Evolutionary conservation across 2,888 invertebrate species (phyloP).

Genomic region (Prosapia bicincta): DNA sequence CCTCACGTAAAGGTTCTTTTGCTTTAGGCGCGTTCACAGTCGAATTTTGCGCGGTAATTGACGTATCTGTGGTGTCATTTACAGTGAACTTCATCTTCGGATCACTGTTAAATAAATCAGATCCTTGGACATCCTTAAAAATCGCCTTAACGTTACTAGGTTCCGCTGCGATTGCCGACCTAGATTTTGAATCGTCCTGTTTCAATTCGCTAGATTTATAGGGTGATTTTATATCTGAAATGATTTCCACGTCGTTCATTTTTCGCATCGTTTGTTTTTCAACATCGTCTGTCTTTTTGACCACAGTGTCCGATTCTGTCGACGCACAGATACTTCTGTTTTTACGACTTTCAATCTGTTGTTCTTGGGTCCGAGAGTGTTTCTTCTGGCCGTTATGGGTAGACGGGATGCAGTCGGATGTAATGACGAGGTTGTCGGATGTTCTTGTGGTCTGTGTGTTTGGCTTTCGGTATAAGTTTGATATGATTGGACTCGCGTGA

Average conservation of each 20-base stretch:
- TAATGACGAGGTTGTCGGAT: slow-evolving; percentile 22
- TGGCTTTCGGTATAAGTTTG: slow-evolving; percentile 26
- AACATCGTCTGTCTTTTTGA: not conserved
- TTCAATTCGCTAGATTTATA: not conserved
- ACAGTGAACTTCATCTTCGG: not conserved
- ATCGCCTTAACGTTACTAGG: not conserved
- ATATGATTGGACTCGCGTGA: slow-evolving; percentile 22
- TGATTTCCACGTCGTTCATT: not conserved
- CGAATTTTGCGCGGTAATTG: too few relatives aligned
- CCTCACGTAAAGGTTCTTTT: too few relatives aligned
- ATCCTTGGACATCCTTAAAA: not conserved
- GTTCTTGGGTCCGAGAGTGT: not conserved
- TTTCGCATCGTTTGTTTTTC: not conserved
- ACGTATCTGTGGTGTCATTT: too few relatives aligned
- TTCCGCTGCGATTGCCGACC: not conserved
- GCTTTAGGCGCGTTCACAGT: too few relatives aligned
- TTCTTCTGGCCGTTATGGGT: not conserved
- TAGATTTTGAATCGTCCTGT: not conserved
- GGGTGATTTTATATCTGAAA: not conserved
- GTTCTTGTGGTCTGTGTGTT: slow-evolving; percentile 18
- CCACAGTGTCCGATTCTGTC: not conserved
- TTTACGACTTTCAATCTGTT: not conserved
- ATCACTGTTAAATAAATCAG: not conserved
- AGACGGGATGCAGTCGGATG: slow-evolving; percentile 12
- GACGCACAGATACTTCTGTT: not conserved